Base-by-base conservation (phyloP, 37 sponge, comb jelly and placozoan genomes). In the Trichoplax adhaerens region DNA sequence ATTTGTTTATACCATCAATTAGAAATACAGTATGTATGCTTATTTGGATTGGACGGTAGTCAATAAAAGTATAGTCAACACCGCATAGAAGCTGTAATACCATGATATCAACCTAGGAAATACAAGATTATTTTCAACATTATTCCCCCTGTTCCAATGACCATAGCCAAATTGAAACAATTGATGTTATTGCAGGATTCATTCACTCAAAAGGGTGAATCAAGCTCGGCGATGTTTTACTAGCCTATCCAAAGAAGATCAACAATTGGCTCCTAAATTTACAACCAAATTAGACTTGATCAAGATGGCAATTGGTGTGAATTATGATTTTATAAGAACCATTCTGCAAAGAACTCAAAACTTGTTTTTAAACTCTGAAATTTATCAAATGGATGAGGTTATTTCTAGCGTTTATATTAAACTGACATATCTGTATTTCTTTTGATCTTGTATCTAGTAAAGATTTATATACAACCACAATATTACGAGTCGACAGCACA, bases 291-390 rank as follows among this genome's bases (percentile, higher is more conserved):
- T 84, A 5, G 71, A 77, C 0, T 61, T 58, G 0, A 57, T 87
- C 0, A 65, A 59, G 56, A 66, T 5, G 53, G 88, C 86, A 0
- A 72, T 85, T 48, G 80, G 87, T 29, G 48, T 52, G 52, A 95
- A 95, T 79, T 76, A 80, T 51, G 57, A 68, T 62, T 90, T 96
- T 64, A 65, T 96, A 5, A 56, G 72, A 53, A 51, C 46, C 8
- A 80, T 96, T 48, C 84, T 91, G 0, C 66, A 59, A 5, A 62
- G 66, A 62, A 78, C 84, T 0, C 69, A 64, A 29, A 83, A 80
- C 55, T 81, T 96, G 79, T 91, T 91, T 76, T 76, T 72, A 6
- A 83, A 93, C 56, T 88, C 89, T 47, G 3, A 65, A 8, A 10
- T 56, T 29, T 10, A 54, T 58, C 65, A 64, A 1, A 70, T 86